Evolutionary conservation across 2,888 invertebrate species (phyloP).

Genomic region (Lutraria lutraria): DNA sequence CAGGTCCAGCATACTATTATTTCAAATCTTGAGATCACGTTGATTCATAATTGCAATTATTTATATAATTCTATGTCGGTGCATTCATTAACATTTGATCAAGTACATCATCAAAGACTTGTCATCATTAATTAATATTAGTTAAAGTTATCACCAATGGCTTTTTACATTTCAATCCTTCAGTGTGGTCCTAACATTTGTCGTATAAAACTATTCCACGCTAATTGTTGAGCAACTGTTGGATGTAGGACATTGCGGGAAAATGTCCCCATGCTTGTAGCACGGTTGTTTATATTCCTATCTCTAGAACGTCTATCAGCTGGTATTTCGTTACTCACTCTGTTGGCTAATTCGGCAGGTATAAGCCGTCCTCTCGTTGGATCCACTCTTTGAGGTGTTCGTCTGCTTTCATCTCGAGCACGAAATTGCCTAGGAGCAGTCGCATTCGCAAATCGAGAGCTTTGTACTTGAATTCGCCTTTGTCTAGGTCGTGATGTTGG

Average conservation of each 20-base stretch:
- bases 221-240: constrained; percentile 46
- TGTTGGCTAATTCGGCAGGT: neutral
- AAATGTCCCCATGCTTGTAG: constrained; percentile 4
- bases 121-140: neutral
- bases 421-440: constrained; percentile 8
- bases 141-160: neutral
- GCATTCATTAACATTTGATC: neutral
- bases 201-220: constrained; percentile 63
- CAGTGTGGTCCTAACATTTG: constrained; percentile 57
- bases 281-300: neutral
- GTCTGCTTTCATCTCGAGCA: neutral
- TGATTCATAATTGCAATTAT: neutral
- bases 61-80: neutral
- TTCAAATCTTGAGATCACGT: neutral
- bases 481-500: neutral
- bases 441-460: neutral
- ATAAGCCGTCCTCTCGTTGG: constrained; percentile 10
- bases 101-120: neutral
- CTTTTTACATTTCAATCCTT: neutral
- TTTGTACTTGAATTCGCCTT: constrained; percentile 23
- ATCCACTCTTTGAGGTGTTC: constrained; percentile 2
- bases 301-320: constrained; percentile 31
- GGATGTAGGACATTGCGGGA: constrained; percentile 45
- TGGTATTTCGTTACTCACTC: constrained; percentile 26
- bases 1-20: neutral